Evolutionary conservation across 2,113 vertebrate species (phyloP).

Genomic region (Sapayoa aenigma): DNA sequence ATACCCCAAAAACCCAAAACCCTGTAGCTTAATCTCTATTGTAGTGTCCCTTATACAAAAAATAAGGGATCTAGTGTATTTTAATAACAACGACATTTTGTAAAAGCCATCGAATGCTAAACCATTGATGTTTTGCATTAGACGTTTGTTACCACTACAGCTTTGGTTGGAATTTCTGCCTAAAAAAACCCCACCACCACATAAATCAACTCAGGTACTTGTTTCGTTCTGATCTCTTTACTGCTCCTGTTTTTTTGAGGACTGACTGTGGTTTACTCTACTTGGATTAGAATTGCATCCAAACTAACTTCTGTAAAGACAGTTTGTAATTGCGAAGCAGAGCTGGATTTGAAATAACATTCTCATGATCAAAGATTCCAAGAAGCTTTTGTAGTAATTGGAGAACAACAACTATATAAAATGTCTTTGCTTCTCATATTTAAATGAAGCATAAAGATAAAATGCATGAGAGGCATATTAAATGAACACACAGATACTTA

Average conservation of each 20-base stretch:
- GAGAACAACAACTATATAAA: conserved; percentile 54
- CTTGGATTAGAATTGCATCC: background rate
- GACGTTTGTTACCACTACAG: background rate
- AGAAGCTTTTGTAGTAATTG: conserved; percentile 57
- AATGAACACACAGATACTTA: conserved; percentile 31
- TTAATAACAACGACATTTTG: background rate
- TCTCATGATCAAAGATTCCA: conserved; percentile 53
- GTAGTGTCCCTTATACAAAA: background rate
- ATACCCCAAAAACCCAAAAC: background rate
- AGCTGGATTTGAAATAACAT: conserved; percentile 44
- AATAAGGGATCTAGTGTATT: background rate
- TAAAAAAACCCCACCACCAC: background rate
- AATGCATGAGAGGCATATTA: conserved; percentile 53
- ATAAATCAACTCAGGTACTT: background rate
- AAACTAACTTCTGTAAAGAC: conserved; percentile 16
- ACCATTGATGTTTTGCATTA: background rate
- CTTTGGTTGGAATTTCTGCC: background rate
- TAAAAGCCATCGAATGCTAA: background rate
- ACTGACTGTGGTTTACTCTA: background rate
- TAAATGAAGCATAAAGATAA: conserved; percentile 62
- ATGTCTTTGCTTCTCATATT: conserved; percentile 61
- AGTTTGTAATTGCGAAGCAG: background rate
- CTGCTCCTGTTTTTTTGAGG: background rate
- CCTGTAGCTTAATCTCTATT: background rate
- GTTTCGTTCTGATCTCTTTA: background rate